Percentiles rank a stretch among this genome's conserved stretches.
phyloP scores from a whole-genome alignment of 2,797 vertebrate species.

The Artibeus lituratus region DNA sequence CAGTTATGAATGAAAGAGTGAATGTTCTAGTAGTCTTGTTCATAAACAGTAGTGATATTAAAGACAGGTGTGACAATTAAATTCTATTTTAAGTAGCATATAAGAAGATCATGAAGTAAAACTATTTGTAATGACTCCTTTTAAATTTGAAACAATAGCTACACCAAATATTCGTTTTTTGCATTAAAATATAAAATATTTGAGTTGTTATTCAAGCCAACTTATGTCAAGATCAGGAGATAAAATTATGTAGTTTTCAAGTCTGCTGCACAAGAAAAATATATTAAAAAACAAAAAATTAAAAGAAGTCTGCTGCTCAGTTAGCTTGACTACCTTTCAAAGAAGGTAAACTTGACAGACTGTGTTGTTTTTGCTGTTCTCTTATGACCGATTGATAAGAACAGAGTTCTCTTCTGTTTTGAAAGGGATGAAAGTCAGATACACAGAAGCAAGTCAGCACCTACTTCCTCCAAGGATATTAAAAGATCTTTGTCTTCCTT shows the following conservation, averaged over 20 bases:
- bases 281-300: background rate
- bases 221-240: background rate
- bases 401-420: background rate
- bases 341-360: background rate
- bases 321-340: background rate
- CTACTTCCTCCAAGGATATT: background rate
- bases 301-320: background rate
- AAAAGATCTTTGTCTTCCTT: background rate
- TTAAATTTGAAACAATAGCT: constrained; percentile 1
- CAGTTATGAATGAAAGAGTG: background rate
- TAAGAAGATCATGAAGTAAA: background rate
- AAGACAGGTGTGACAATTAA: background rate
- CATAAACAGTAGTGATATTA: background rate
- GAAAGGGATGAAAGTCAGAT: constrained; percentile 2
- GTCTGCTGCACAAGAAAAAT: background rate
- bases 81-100: background rate
- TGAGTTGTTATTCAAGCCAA: background rate
- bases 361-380: background rate
- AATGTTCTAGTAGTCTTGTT: background rate
- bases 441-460: background rate
- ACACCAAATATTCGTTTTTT: background rate
- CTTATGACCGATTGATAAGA: background rate
- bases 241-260: constrained; percentile 11
- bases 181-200: constrained; percentile 37
- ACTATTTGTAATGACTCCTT: background rate